Conservation (phyloP, 2,797 vertebrate species). For the Sebastes kiyomatsui region DNA sequence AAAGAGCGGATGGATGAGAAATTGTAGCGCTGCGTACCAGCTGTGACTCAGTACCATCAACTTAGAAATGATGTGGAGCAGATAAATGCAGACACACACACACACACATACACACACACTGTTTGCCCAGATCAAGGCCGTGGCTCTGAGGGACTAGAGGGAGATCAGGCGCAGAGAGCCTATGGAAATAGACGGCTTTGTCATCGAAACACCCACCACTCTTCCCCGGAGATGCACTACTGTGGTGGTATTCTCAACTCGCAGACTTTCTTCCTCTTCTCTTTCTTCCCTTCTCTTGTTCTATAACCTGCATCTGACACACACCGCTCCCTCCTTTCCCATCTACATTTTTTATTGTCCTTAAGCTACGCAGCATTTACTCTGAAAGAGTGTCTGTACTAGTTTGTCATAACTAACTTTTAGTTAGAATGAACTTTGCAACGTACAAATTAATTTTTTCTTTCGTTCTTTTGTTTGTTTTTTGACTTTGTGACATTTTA, state of each 20-base stretch:
- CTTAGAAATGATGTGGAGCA: slow-evolving; percentile 70
- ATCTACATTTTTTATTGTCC: not conserved
- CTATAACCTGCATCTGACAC: slow-evolving; percentile 25
- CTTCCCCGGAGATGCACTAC: slow-evolving; percentile 44
- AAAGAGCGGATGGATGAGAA: slow-evolving; percentile 77
- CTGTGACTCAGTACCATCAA: slow-evolving; percentile 88
- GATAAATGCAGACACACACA: slow-evolving; percentile 86
- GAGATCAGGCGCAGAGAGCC: slow-evolving; percentile 89
- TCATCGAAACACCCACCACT: slow-evolving; percentile 71
- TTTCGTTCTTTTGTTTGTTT: not conserved
- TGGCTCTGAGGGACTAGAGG: slow-evolving; percentile 90
- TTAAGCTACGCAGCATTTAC: slow-evolving; percentile 9
- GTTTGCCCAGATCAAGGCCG: slow-evolving; percentile 94
- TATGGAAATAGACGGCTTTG: slow-evolving; percentile 84
- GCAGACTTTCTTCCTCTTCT: slow-evolving; percentile 37
- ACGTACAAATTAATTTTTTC: not conserved
- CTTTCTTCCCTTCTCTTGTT: slow-evolving; percentile 18
- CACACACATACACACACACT: slow-evolving; percentile 48
- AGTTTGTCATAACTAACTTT: not conserved
- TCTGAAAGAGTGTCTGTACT: not conserved
- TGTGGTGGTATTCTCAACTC: slow-evolving; percentile 73
- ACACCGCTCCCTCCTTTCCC: not conserved
- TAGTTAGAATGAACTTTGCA: not conserved
- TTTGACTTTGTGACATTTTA: not conserved
- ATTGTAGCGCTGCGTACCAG: slow-evolving; percentile 86